A percentile compares a stretch with the other conserved stretches of the same genome.
phyloP scores from a whole-genome alignment of 2,888 invertebrate species.

The Aplocera efformata region DNA sequence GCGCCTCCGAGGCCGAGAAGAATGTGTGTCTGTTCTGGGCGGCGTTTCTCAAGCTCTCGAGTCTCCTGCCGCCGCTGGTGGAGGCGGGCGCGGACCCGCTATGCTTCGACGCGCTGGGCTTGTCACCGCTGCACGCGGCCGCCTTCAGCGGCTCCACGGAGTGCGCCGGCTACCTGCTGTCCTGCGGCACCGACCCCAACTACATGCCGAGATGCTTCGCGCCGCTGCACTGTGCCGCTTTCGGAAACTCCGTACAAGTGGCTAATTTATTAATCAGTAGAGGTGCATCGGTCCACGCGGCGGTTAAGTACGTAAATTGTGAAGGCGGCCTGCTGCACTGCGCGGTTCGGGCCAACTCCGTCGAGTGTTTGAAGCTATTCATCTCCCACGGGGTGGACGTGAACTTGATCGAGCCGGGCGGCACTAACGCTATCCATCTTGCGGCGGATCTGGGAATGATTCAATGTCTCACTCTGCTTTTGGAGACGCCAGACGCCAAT shows the following conservation, averaged over 20 bases:
- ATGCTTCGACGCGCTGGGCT: conserved; percentile 86
- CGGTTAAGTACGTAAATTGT: conserved; percentile 83
- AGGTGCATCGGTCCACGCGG: conserved; percentile 85
- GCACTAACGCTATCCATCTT: conserved; percentile 89
- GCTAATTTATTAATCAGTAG: conserved; percentile 87
- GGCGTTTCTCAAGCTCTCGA: conserved; percentile 85
- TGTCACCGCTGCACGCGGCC: conserved; percentile 87
- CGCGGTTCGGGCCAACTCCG: conserved; percentile 90
- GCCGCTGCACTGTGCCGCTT: conserved; percentile 94
- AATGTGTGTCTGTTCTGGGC: conserved; percentile 87
- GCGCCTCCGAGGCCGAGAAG: conserved; percentile 83
- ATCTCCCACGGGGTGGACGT: conserved; percentile 88
- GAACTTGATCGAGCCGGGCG: conserved; percentile 87
- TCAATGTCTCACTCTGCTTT: conserved; percentile 86
- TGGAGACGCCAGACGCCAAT: conserved; percentile 86
- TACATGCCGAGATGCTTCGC: conserved; percentile 86
- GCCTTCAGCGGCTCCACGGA: conserved; percentile 89
- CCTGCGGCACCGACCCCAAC: conserved; percentile 85
- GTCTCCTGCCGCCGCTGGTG: conserved; percentile 83
- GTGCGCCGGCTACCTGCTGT: conserved; percentile 84
- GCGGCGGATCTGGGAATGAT: conserved; percentile 89
- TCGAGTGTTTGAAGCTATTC: conserved; percentile 89
- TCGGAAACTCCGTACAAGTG: conserved; percentile 91
- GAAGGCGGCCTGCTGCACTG: conserved; percentile 91
- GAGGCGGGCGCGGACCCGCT: conserved; percentile 85